Base-by-base conservation (phyloP, 2,888 invertebrate genomes). In the Bombylius major region DNA sequence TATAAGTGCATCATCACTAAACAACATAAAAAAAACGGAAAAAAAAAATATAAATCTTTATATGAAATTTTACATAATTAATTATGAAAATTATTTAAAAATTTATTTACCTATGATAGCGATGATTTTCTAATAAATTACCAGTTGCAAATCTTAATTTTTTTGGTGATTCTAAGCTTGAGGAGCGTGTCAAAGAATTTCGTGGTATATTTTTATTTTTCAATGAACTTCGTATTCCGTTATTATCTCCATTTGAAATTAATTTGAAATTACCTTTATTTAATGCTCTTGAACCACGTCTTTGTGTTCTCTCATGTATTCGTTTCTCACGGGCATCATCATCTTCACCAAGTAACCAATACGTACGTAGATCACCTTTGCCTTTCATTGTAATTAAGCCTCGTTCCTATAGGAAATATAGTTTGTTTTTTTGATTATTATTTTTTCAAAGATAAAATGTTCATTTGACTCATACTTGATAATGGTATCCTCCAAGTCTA, bases 121-220 rank as follows among this genome's bases (percentile, higher is more conserved):
- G 70, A 65, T 74, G 73, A 60, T 73, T 71, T 56, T 74, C 74
- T 61, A 86, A 70, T 59, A 83, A 79, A 64, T 80, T 83, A 14
- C 83, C 84, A 32, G 84, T 82, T 4, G 87, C 89, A 67, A 89
- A 90, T 59, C 90, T 78, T 57, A 90, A 73, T 64, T 86, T 83
- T 70, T 90, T 90, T 52, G 89, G 89, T 60, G 89, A 89, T 71
- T 90, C 89, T 65, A 87, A 79, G 69, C 89, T 89, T 63, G 86
- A 84, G 62, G 88, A 89, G 57, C 89, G 79, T 64, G 75, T 80
- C 67, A 75, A 75, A 66, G 70, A 82, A 57, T 69, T 70, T 67
- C 68, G 78, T 66, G 76, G 79, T 66, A 82, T 77, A 59, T 78
- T 80, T 64, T 81, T 81, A 60, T 81, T 84, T 67, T 88, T 89